Base-by-base conservation (phyloP, 2,113 vertebrate genomes). In the Papio anubis region DNA sequence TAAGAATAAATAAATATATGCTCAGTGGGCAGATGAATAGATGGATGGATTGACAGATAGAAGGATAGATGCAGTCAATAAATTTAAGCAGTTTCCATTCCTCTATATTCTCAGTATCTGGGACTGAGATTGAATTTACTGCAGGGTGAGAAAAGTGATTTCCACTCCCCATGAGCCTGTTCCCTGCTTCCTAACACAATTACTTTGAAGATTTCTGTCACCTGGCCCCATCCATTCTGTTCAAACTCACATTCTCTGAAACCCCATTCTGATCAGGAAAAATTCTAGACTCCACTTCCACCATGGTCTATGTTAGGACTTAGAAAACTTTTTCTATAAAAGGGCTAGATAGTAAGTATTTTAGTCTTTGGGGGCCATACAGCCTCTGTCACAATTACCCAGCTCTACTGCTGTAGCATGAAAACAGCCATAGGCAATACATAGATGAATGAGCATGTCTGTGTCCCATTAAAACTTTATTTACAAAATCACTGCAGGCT, bases 231-330 rank as follows among this genome's bases (percentile, higher is more conserved):
- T 9, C 13, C 38, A 8, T 94, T 81, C 73, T 92, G 27, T 96
- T 92, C 55, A 84, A 84, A 88, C 50, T 76, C 93, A 87, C 25
- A 50, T 89, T 81, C 84, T 85, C 84, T 82, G 25, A 97, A 88
- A 94, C 92, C 35, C 12, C 68, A 72, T 79, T 92, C 38, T 35
- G 57, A 52, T 40, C 68, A 81, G 78, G 80, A 81, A 93, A 94
- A 94, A 64, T 81, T 43, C 61, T 64, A 64, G 61, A 91, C 16
- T 72, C 50, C 23, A 92, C 27, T 79, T 96, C 50, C 45, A 87
- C 25, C n/a, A 59, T 25, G 38, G 57, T n/a, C 83, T 66, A 52
- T 48, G 93, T 40, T 50, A 85, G 38, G 45, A 45, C 32, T 95
- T n/a, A 38, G 30, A 8, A 84, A 95, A 66, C n/a, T 59, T 83